These are phyloP conservation scores for Willisornis vidua DNA, from an alignment of 2,113 vertebrate species.

Conservation along the genomic window DNA sequence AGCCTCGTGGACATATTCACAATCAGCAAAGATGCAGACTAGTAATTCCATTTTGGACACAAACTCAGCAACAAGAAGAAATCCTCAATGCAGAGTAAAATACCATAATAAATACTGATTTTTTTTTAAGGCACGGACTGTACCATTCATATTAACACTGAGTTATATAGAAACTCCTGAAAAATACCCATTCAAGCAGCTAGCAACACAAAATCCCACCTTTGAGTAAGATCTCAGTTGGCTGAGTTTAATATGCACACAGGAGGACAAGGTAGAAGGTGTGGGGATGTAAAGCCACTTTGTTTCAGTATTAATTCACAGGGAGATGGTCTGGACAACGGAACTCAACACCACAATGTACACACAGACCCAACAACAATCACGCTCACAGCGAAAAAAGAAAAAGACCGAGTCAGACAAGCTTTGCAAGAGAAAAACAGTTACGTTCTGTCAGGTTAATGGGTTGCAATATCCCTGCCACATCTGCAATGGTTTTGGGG, in stretches of 20 bases:
- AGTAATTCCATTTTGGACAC: conserved; percentile 26
- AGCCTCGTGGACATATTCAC: conserved; percentile 31
- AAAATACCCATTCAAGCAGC: not conserved
- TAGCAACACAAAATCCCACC: not conserved
- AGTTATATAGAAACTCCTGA: not conserved
- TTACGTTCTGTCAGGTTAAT: conserved; percentile 61
- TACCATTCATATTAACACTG: not conserved
- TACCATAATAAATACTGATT: not conserved
- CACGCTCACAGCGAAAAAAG: not conserved
- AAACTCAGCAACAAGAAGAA: not conserved
- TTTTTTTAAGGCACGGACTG: not conserved
- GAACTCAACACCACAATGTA: not conserved
- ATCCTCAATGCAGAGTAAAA: not conserved
- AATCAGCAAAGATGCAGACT: conserved; percentile 14
- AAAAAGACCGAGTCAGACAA: not conserved
- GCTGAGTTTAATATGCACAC: not conserved
- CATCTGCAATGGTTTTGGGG: conserved; percentile 62
- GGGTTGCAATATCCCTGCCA: conserved; percentile 65
- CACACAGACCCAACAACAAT: not conserved
- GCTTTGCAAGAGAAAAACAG: conserved; percentile 50
- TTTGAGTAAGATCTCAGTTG: not conserved
- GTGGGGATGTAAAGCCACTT: not conserved
- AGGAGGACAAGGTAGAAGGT: not conserved
- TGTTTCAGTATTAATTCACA: not conserved
- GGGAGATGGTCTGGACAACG: conserved; percentile 4